Percentiles rank a stretch among this genome's conserved stretches.
Evolutionary conservation across 1,140 invertebrate genomes (phyloP).

Genomic region (Thaumatotibia leucotreta): DNA sequence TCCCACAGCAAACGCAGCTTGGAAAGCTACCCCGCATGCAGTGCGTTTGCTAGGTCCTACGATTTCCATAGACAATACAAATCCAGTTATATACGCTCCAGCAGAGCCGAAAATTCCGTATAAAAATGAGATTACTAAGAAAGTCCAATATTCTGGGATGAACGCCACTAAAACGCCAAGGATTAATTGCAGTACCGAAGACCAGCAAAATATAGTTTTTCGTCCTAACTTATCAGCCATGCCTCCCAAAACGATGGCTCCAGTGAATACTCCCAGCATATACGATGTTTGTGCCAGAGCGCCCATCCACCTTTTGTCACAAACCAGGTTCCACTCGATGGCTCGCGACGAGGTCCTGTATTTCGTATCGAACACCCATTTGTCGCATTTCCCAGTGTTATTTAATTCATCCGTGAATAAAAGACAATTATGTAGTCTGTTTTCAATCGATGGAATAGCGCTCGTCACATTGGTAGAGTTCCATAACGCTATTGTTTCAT

Average conservation of each 20-base stretch:
- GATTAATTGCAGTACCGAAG: constrained; percentile 83
- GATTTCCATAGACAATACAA: constrained; percentile 92
- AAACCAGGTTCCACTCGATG: constrained; percentile 92
- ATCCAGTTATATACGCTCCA: constrained; percentile 89
- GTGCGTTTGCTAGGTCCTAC: constrained; percentile 89
- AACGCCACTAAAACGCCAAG: constrained; percentile 85
- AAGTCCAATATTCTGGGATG: constrained; percentile 84
- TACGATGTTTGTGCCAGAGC: constrained; percentile 88
- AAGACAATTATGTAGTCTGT: constrained; percentile 77
- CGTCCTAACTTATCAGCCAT: constrained; percentile 92
- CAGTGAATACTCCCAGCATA: constrained; percentile 94
- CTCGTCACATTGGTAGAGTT: constrained; percentile 72
- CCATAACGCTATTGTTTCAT: constrained; percentile 73
- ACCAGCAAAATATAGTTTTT: constrained; percentile 88
- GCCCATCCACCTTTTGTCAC: constrained; percentile 87
- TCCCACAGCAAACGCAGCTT: constrained; percentile 87
- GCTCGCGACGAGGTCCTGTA: constrained; percentile 83
- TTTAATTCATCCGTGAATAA: constrained; percentile 72
- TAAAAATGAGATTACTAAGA: constrained; percentile 82
- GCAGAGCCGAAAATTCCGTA: constrained; percentile 90
- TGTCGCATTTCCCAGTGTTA: constrained; percentile 73
- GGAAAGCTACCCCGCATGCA: constrained; percentile 88
- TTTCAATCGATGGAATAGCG: constrained; percentile 74
- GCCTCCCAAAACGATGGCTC: constrained; percentile 89
- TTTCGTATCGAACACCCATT: constrained; percentile 84